These are phyloP conservation scores for Drosophila navojoa DNA, from an alignment of 1,140 invertebrate genomes.

Conservation along the genomic window DNA sequence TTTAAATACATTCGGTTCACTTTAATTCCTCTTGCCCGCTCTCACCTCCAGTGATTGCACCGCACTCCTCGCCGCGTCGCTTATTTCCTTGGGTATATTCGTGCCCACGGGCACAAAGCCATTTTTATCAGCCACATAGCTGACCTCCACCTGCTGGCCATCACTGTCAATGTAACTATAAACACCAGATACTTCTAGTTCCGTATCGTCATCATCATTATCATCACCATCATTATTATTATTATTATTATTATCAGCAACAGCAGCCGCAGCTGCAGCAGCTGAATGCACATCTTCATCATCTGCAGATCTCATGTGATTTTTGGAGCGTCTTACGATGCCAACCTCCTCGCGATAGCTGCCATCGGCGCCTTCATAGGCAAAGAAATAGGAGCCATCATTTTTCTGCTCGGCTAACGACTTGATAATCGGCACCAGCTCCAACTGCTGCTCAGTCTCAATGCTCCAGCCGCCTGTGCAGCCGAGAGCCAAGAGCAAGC, in stretches of 20 bases:
- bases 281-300: neutral
- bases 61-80: slow-evolving; percentile 27
- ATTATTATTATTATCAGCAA: too few relatives aligned
- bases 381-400: slow-evolving; percentile 78
- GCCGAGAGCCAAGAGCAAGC: slow-evolving; percentile 31
- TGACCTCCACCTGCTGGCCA: slow-evolving; percentile 88
- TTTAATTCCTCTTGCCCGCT: neutral
- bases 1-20: neutral
- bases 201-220: slow-evolving; percentile 46
- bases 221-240: neutral
- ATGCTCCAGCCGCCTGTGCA: slow-evolving; percentile 2
- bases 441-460: neutral
- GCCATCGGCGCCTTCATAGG: slow-evolving; percentile 71
- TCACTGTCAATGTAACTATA: slow-evolving; percentile 87
- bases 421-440: slow-evolving; percentile 60
- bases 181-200: slow-evolving; percentile 83
- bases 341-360: slow-evolving; percentile 76
- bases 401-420: slow-evolving; percentile 61
- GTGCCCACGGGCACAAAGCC: slow-evolving; percentile 87
- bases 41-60: slow-evolving; percentile 12
- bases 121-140: slow-evolving; percentile 88
- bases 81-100: slow-evolving; percentile 84
- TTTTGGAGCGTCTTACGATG: slow-evolving; percentile 34
- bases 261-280: too few relatives aligned
- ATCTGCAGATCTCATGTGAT: neutral